Evolutionary conservation across 1,140 invertebrate genomes (phyloP).

Genomic region (Drosophila ananassae): DNA sequence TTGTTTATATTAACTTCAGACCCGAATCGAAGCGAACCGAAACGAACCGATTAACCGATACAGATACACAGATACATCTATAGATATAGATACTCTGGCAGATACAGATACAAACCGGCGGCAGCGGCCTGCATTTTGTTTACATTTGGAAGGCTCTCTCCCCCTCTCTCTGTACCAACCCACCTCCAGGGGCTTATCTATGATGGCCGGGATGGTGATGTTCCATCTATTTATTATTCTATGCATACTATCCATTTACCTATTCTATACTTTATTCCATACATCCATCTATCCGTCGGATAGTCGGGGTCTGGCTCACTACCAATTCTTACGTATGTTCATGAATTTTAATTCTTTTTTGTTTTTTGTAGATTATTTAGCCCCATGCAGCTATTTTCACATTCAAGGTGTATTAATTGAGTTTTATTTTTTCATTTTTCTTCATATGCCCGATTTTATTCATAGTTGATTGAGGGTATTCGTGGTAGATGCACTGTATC

Average conservation of each 20-base stretch:
- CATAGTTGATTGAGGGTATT: constrained; percentile 49
- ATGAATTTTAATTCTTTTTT: constrained; percentile 52
- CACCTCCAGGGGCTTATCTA: constrained; percentile 27
- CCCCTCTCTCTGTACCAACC: background rate
- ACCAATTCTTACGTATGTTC: constrained; percentile 51
- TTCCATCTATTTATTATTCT: constrained; percentile 74
- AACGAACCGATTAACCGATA: constrained; percentile 26
- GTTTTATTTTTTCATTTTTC: constrained; percentile 38
- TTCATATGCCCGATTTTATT: constrained; percentile 49
- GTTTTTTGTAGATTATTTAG: constrained; percentile 38
- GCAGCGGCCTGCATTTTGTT: constrained; percentile 59
- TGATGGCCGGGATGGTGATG: constrained; percentile 19
- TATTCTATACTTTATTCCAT: constrained; percentile 53
- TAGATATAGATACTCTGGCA: constrained; percentile 14
- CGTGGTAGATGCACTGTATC: constrained; percentile 3
- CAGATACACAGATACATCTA: background rate
- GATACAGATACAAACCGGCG: constrained; percentile 30
- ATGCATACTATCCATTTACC: constrained; percentile 75
- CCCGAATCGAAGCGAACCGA: constrained; percentile 22
- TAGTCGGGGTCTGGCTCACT: constrained; percentile 35
- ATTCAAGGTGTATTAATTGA: constrained; percentile 73
- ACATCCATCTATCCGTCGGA: constrained; percentile 7
- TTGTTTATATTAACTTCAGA: constrained; percentile 77
- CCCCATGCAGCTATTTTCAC: constrained; percentile 56
- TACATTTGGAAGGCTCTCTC: constrained; percentile 45